phyloP scores from a whole-genome alignment of 2,797 vertebrate genomes.

The Macroramphosus scolopax region DNA sequence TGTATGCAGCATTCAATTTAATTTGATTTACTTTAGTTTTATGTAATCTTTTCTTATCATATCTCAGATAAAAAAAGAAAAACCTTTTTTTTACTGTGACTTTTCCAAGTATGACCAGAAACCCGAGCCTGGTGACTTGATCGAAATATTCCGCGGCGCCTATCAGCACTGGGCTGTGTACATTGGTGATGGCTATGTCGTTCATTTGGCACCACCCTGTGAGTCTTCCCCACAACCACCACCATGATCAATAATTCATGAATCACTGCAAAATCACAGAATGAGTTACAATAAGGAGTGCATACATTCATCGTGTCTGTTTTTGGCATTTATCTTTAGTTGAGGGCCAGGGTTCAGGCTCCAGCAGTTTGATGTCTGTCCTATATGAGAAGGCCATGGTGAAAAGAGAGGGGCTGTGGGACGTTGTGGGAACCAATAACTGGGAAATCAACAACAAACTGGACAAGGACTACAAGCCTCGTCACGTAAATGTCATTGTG shows the following conservation, averaged over 20 bases:
- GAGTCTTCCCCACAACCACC: conserved; percentile 39
- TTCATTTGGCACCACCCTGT: conserved; percentile 81
- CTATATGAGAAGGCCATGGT: conserved; percentile 79
- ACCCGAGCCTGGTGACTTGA: conserved; percentile 76
- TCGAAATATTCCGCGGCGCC: conserved; percentile 73
- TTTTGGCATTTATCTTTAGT: conserved; percentile 46
- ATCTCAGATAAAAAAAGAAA: no score
- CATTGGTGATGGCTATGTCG: conserved; percentile 74
- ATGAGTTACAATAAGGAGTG: neutral
- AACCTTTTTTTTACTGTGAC: conserved; percentile 2
- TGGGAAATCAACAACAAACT: conserved; percentile 83
- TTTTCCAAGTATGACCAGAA: conserved; percentile 65
- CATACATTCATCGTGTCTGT: no score
- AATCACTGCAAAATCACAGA: neutral
- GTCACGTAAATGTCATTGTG: conserved; percentile 60
- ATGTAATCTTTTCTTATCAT: no score
- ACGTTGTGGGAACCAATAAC: conserved; percentile 68
- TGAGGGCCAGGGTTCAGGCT: conserved; percentile 66
- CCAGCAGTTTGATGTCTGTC: conserved; percentile 82
- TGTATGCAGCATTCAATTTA: no score
- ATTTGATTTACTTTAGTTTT: no score
- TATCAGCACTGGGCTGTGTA: conserved; percentile 84
- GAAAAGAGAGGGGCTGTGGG: conserved; percentile 77
- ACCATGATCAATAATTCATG: neutral
- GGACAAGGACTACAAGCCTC: conserved; percentile 70